phyloP scores from a whole-genome alignment of 2,113 vertebrate genomes.

The Proteles cristata region DNA sequence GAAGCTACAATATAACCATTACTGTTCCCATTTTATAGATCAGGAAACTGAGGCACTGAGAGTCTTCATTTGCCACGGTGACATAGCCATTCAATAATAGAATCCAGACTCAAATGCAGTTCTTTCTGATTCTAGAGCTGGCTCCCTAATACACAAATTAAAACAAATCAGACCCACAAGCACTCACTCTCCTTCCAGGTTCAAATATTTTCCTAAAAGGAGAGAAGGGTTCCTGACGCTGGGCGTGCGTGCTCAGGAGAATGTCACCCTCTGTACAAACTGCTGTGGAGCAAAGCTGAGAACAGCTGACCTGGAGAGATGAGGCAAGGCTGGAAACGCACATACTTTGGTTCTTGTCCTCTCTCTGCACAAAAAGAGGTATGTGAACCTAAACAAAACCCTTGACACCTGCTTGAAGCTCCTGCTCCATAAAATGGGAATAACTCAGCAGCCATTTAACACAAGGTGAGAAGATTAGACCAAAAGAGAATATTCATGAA shows the following conservation, averaged over 20 bases:
- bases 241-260: neutral
- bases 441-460: neutral
- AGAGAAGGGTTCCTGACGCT: neutral
- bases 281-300: neutral
- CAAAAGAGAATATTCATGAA: neutral
- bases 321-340: neutral
- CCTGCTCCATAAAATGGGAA: neutral
- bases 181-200: neutral
- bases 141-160: neutral
- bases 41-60: neutral
- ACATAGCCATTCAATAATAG: neutral
- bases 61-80: neutral
- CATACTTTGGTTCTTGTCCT: neutral
- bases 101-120: neutral
- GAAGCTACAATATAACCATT: neutral
- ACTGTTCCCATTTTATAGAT: neutral
- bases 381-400: neutral
- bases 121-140: neutral
- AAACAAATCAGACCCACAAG: neutral
- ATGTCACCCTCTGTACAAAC: neutral
- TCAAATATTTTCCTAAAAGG: conserved; percentile 21
- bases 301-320: neutral
- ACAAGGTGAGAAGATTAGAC: neutral
- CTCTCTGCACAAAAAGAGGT: neutral
- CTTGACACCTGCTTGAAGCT: neutral